Base-by-base conservation (phyloP, 2,888 invertebrate genomes). In the Antheraea assamensis region DNA sequence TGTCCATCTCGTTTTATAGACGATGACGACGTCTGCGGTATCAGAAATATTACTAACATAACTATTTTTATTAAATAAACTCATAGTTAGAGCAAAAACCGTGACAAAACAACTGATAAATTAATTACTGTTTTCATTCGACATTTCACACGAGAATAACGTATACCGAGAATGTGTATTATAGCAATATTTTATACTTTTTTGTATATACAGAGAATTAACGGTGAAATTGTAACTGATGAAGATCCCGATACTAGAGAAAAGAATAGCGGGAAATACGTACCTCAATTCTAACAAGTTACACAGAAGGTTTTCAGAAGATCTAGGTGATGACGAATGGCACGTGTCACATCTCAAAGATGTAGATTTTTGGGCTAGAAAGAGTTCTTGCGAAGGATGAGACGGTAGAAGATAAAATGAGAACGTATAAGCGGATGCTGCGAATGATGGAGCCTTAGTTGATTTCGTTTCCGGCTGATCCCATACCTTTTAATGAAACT, bases 391-490 rank as follows among this genome's bases (percentile, higher is more conserved):
- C 71, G 75, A 76, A 72, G 83, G 79, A n/a, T 13, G 87, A 88
- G 13, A 86, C 87, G 0, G 85, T 88, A 5, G 78, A 80, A n/a
- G 87, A 89, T 5, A 86, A 79, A 75, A 79, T 80, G 0, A 81
- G 76, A 27, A 85, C 79, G 64, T 89, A 92, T 61, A 88, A 81
- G 55, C 84, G 83, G 64, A 78, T 83, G 27, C 78, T 90, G 19
- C 79, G 76, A 84, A 83, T 24, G 92, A 92, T 31, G 88, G 82
- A 0, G 83, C 86, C 0, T 75, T 83, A 13, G 81, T 92, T 0
- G 75, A 90, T 42, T 92, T 76, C 72, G 91, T 92, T 0, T 88
- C 88, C 0, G 81, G n/a, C 88, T 0, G 79, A 89, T 21, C 72
- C 88, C 1, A 64, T 92, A 42, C 82, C 85, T 0, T 78, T 81